Percentiles rank a stretch among this genome's conserved stretches.
These are phyloP conservation scores for Galerucella pusilla DNA, from an alignment of 2,888 invertebrate genomes.

Conservation along the genomic window DNA sequence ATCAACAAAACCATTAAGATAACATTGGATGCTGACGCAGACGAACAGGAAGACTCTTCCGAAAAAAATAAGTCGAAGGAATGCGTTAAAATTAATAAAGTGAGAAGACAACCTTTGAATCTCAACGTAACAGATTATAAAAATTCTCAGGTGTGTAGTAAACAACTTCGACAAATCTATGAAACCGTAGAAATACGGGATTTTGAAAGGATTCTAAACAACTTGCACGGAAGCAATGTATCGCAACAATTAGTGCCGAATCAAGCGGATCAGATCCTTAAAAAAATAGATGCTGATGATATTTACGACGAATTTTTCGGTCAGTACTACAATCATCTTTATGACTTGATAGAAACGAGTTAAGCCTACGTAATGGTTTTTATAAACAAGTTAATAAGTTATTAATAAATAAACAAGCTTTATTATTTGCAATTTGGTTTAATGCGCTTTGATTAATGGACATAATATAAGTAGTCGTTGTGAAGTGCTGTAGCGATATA, in stretches of 20 bases:
- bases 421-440: conserved; percentile 36
- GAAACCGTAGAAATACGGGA: conserved; percentile 72
- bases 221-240: conserved; percentile 61
- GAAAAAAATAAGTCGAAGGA: conserved; percentile 9
- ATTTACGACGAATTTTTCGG: conserved; percentile 68
- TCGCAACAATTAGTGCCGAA: conserved; percentile 60
- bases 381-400: conserved; percentile 42
- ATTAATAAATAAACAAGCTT: conserved; percentile 40
- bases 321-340: conserved; percentile 64
- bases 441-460: conserved; percentile 24
- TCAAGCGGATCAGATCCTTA: conserved; percentile 64
- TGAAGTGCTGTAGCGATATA: conserved; percentile 35
- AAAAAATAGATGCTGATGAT: conserved; percentile 64
- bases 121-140: conserved; percentile 59
- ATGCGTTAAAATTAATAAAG: conserved; percentile 6
- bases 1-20: conserved; percentile 41
- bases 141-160: conserved; percentile 51
- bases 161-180: conserved; percentile 66
- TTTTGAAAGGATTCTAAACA: conserved; percentile 73
- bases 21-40: conserved; percentile 19
- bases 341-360: conserved; percentile 53
- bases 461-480: conserved; percentile 14
- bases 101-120: conserved; percentile 32
- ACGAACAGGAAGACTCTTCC: conserved; percentile 8
- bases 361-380: conserved; percentile 39